Base-by-base conservation (phyloP, 2,113 vertebrate genomes). In the Amazona vittata region DNA sequence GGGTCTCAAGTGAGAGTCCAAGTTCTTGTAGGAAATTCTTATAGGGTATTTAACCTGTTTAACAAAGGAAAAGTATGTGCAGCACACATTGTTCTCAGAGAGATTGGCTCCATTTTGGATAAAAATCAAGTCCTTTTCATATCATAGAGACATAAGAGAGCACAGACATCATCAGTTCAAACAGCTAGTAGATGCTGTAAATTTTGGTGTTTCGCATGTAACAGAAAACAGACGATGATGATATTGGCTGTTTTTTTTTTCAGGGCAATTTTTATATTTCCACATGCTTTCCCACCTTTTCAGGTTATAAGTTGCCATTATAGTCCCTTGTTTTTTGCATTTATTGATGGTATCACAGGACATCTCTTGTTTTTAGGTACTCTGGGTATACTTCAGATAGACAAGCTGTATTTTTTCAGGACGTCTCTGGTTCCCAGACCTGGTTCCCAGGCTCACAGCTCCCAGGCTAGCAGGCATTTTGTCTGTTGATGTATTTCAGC, bases 1-100 rank as follows among this genome's bases (percentile, higher is more conserved):
- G 0, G 12, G 37, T 67, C 15, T 20, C 21, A 5, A 1, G 12
- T 33, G 31, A 63, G n/a, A 86, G 43, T 12, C 18, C 15, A 73
- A 60, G 37, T 35, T 49, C 46, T 47, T 35, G 17, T 26, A 53
- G 15, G 37, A 68, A 50, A 15, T 21, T 90, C 7, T 39, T 33
- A 17, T 84, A 31, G 47, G 81, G 19, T 52, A 81, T 49, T 87
- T 25, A 67, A 12, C 20, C 37, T 60, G 4, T 35, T 76, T 65
- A 53, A 59, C 17, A 69, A 68, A 49, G 31, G 18, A 82, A 67
- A 78, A 63, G 11, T 68, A 31, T 13, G 33, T 18, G 15, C 11
- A 74, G 26, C 5, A 18, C 21, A 3, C 3, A 4, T n/a, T 63
- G 10, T 52, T 68, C 46, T 63, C 35, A 28, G 26, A 52, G 21